These are phyloP conservation scores for Copsychus sechellarum DNA, from an alignment of 2,113 vertebrate genomes.

Conservation along the genomic window DNA sequence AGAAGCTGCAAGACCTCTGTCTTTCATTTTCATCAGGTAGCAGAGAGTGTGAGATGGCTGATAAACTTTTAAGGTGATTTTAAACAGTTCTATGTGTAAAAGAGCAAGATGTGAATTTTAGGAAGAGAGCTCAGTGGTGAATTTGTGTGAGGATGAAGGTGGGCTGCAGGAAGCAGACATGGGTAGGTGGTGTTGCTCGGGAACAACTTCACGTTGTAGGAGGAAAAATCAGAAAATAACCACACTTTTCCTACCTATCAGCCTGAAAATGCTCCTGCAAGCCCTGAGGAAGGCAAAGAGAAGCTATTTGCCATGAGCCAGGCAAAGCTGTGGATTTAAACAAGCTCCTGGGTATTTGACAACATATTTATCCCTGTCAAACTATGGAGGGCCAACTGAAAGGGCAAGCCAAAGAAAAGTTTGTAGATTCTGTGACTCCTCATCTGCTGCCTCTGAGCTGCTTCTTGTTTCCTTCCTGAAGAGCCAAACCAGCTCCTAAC, in stretches of 20 bases:
- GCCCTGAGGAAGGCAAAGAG: not conserved
- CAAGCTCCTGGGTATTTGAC: not conserved
- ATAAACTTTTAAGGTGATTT: not conserved
- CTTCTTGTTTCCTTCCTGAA: not conserved
- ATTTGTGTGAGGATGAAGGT: not conserved
- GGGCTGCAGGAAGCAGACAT: not conserved
- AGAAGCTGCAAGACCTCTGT: not conserved
- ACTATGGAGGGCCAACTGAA: not conserved
- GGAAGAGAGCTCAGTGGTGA: not conserved
- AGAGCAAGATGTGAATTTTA: not conserved
- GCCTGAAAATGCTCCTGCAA: not conserved
- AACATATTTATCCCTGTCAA: not conserved
- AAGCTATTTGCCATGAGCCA: not conserved
- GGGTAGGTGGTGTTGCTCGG: not conserved
- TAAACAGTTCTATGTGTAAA: not conserved
- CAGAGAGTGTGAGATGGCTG: not conserved
- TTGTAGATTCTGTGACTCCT: not conserved
- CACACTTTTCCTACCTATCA: not conserved
- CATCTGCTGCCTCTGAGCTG: not conserved
- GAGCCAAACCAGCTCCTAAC: not conserved
- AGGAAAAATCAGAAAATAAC: not conserved
- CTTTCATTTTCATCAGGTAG: not conserved
- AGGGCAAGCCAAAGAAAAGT: not conserved
- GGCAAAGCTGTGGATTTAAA: not conserved
- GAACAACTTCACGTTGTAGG: not conserved